A percentile compares a stretch with the other conserved stretches of the same genome.
Evolutionary conservation across 2,888 invertebrate species (phyloP).

Genomic region (Nemoura dubitans): DNA sequence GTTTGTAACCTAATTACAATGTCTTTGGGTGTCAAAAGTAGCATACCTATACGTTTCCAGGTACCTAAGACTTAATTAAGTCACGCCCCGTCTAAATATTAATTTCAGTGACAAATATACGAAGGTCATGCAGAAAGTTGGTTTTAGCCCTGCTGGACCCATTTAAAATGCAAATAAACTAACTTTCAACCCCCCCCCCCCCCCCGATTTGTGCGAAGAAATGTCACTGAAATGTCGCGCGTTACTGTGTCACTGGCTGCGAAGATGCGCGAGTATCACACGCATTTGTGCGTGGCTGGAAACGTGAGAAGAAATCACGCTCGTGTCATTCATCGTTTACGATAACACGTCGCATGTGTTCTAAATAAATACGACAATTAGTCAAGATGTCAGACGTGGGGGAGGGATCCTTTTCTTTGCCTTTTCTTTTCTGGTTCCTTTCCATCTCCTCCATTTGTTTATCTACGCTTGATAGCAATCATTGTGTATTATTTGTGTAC

Average conservation of each 20-base stretch:
- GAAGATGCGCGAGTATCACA: neutral
- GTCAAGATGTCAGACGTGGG: neutral
- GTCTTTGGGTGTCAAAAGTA: no score
- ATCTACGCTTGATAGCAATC: neutral
- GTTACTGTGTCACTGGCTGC: neutral
- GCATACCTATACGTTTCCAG: no score
- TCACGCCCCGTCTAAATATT: no score
- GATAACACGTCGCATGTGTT: neutral
- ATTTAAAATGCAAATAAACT: no score
- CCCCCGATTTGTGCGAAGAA: neutral
- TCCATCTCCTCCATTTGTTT: neutral
- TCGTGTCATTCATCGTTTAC: neutral
- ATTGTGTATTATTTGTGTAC: neutral
- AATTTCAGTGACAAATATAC: no score
- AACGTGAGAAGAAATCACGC: neutral
- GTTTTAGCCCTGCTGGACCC: no score
- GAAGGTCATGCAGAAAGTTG: no score
- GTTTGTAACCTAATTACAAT: no score
- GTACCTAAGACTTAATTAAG: no score
- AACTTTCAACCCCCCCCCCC: no score
- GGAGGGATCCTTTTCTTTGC: constrained; percentile 17
- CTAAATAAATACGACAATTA: constrained; percentile 23
- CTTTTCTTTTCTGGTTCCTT: neutral
- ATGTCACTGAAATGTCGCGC: neutral
- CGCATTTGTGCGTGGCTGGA: neutral